Percentiles rank a stretch among this genome's conserved stretches.
phyloP scores from a whole-genome alignment of 2,888 invertebrate genomes.

The Monopis laevigella region DNA sequence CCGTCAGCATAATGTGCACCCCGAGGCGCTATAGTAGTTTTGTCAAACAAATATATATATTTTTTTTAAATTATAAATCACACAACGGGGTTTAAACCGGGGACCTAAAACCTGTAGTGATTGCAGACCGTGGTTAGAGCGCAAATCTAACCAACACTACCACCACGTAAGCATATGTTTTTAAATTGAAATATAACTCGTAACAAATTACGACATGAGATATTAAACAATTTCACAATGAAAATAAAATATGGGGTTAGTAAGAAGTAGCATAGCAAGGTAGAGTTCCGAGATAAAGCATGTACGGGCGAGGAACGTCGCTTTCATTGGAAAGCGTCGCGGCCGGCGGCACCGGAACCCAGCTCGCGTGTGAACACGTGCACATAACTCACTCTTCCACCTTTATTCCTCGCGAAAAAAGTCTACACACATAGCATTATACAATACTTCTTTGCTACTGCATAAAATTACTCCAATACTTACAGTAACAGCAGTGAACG shows the following conservation, averaged over 20 bases:
- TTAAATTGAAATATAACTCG: too few relatives aligned
- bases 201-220: not conserved
- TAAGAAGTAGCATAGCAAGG: conserved; percentile 4
- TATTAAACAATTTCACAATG: not conserved
- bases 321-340: conserved; percentile 56
- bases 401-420: conserved; percentile 2
- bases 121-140: too few relatives aligned
- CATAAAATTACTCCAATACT: not conserved
- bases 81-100: too few relatives aligned
- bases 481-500: not conserved
- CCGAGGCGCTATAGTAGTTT: too few relatives aligned
- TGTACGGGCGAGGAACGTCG: conserved; percentile 25
- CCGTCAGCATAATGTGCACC: too few relatives aligned
- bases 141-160: too few relatives aligned
- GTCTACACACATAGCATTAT: not conserved
- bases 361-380: conserved; percentile 18
- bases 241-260: conserved; percentile 4
- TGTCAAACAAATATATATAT: too few relatives aligned
- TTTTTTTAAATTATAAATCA: too few relatives aligned
- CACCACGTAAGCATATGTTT: too few relatives aligned
- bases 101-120: too few relatives aligned
- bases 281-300: not conserved
- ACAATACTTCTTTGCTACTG: not conserved
- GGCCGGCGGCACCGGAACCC: conserved; percentile 33
- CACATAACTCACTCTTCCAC: conserved; percentile 25